Percentiles rank a stretch among this genome's conserved stretches.
These are phyloP conservation scores for Volucella bombylans DNA, from an alignment of 2,888 invertebrate genomes.

Conservation along the genomic window DNA sequence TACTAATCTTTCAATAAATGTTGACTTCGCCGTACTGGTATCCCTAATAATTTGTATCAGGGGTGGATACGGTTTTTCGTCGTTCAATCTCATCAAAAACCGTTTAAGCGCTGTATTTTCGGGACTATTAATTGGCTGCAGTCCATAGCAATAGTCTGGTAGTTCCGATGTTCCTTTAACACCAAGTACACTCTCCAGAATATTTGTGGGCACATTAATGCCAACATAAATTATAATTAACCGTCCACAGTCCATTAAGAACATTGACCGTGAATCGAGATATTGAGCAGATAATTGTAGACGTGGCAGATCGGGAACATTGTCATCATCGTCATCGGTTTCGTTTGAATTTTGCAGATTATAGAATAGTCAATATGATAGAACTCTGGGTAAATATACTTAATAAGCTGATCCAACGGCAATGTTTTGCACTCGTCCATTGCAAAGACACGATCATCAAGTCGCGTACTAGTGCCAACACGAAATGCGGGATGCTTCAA, in stretches of 20 bases:
- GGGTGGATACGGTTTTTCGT: conserved; percentile 91
- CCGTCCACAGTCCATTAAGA: conserved; percentile 94
- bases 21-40: too few relatives aligned
- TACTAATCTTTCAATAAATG: too few relatives aligned
- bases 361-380: conserved; percentile 92
- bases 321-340: conserved; percentile 80
- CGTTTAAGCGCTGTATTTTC: conserved; percentile 89
- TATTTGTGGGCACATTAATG: conserved; percentile 88
- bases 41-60: conserved; percentile 92
- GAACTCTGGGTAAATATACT: conserved; percentile 94
- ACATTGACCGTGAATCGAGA: conserved; percentile 93
- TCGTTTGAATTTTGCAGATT: conserved; percentile 80
- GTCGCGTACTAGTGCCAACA: conserved; percentile 91
- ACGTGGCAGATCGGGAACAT: conserved; percentile 87
- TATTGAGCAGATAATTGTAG: conserved; percentile 93
- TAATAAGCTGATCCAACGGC: conserved; percentile 91
- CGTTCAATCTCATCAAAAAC: conserved; percentile 92
- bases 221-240: conserved; percentile 92
- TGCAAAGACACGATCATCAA: conserved; percentile 96
- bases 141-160: conserved; percentile 89
- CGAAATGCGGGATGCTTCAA: conserved; percentile 95
- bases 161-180: conserved; percentile 88
- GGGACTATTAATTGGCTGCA: conserved; percentile 90
- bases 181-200: conserved; percentile 89
- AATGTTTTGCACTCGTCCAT: conserved; percentile 96